A percentile compares a stretch with the other conserved stretches of the same genome.
Evolutionary conservation across 2,888 invertebrate genomes (phyloP).

Genomic region (Heteropelma amictum): DNA sequence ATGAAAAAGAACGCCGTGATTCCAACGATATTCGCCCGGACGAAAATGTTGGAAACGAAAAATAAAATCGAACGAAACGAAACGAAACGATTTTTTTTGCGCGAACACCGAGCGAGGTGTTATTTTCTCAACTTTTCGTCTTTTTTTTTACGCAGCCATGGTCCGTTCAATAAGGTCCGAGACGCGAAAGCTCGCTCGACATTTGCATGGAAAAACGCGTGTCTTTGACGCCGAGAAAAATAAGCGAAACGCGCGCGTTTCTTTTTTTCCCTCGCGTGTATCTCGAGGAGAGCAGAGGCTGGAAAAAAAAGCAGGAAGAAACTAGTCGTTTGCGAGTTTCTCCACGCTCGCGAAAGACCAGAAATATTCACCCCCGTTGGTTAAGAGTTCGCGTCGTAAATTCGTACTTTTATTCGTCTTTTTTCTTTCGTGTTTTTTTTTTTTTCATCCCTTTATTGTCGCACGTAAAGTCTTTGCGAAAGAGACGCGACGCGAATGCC

Average conservation of each 20-base stretch:
- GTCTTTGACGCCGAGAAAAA: background rate
- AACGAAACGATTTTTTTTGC: no score
- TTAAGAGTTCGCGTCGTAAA: constrained; percentile 6
- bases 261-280: background rate
- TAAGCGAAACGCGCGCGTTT: background rate
- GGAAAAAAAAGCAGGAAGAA: background rate
- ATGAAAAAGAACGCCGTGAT: background rate
- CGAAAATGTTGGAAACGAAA: no score
- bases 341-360: background rate
- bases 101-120: no score
- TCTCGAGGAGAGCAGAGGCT: no score
- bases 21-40: no score
- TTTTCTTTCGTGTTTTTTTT: no score
- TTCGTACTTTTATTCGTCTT: constrained; percentile 11
- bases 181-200: background rate
- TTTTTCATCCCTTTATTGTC: constrained; percentile 6
- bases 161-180: no score
- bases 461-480: constrained; percentile 26
- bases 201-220: background rate
- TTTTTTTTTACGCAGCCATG: no score
- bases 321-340: background rate
- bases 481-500: constrained; percentile 12
- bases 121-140: no score
- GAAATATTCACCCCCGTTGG: background rate
- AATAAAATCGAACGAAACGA: no score